Percentiles rank a stretch among this genome's conserved stretches.
Conservation (phyloP, 2,113 vertebrate genomes). For the Cavia aperea region DNA sequence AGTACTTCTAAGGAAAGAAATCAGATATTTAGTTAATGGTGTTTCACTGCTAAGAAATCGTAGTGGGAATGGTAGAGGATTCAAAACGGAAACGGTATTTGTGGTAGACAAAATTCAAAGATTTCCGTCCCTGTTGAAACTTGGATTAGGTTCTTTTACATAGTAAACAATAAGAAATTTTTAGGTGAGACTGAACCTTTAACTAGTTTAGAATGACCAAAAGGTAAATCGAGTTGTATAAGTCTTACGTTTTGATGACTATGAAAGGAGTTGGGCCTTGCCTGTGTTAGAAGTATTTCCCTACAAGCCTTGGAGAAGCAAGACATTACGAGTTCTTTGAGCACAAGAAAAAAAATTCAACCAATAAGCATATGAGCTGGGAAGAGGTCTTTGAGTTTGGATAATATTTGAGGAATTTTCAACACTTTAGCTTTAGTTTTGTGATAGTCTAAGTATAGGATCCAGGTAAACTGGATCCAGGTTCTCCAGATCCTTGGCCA, state of each 20-base stretch:
- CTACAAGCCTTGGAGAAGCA: not conserved
- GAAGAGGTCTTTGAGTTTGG: not conserved
- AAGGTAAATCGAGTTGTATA: not conserved
- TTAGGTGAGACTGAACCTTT: not conserved
- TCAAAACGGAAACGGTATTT: not conserved
- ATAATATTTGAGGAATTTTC: not conserved
- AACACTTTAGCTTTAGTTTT: not conserved
- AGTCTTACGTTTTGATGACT: not conserved
- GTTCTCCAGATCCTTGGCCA: not conserved
- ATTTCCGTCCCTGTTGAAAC: rapidly evolving
- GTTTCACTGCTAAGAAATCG: not conserved
- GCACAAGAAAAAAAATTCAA: not conserved
- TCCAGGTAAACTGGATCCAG: not conserved
- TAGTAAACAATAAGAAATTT: not conserved
- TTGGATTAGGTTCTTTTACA: not conserved
- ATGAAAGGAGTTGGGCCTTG: not conserved
- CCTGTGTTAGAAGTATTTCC: not conserved
- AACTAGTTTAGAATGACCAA: not conserved
- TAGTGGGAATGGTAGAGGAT: not conserved
- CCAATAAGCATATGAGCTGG: not conserved
- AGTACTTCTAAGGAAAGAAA: not conserved
- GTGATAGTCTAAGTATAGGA: not conserved
- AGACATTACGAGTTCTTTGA: not conserved
- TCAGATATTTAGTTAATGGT: not conserved
- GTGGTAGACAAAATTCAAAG: not conserved